These are phyloP conservation scores for Orestias chungarensis DNA, from an alignment of 2,797 vertebrate species.

Conservation along the genomic window DNA sequence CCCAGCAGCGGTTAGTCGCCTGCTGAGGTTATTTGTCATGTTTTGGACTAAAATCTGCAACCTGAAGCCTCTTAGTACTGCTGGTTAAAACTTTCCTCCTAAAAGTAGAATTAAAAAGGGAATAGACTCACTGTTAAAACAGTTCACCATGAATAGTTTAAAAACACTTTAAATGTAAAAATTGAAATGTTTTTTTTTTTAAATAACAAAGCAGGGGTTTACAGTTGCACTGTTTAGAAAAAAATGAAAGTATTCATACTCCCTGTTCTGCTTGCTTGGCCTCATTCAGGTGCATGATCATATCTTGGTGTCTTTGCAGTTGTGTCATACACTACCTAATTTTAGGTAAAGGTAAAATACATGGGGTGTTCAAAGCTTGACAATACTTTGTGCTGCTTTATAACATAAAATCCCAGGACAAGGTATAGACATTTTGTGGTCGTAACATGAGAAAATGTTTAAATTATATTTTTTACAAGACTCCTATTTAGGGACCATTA, in stretches of 20 bases:
- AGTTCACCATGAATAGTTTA: not conserved
- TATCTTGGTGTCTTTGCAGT: too few relatives aligned
- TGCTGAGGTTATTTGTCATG: conserved; percentile 55
- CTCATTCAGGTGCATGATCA: too few relatives aligned
- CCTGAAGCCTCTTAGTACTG: conserved; percentile 59
- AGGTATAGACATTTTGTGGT: too few relatives aligned
- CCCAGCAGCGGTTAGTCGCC: conserved; percentile 36
- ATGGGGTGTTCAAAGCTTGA: too few relatives aligned
- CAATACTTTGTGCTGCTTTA: not conserved
- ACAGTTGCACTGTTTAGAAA: not conserved
- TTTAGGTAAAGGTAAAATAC: too few relatives aligned
- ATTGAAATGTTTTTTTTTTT: not conserved
- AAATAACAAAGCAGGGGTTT: not conserved
- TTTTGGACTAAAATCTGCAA: conserved; percentile 59
- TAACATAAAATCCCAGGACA: not conserved
- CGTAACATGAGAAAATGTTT: too few relatives aligned
- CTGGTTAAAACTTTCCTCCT: conserved; percentile 17
- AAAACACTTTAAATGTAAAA: not conserved
- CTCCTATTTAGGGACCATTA: not conserved
- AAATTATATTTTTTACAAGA: not conserved
- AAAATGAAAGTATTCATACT: not conserved
- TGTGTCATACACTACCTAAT: too few relatives aligned
- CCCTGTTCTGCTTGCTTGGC: too few relatives aligned
- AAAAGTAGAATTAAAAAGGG: not conserved
- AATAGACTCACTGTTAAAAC: not conserved